phyloP scores from a whole-genome alignment of 2,113 vertebrate species.

The Callochromis pleurospilus region DNA sequence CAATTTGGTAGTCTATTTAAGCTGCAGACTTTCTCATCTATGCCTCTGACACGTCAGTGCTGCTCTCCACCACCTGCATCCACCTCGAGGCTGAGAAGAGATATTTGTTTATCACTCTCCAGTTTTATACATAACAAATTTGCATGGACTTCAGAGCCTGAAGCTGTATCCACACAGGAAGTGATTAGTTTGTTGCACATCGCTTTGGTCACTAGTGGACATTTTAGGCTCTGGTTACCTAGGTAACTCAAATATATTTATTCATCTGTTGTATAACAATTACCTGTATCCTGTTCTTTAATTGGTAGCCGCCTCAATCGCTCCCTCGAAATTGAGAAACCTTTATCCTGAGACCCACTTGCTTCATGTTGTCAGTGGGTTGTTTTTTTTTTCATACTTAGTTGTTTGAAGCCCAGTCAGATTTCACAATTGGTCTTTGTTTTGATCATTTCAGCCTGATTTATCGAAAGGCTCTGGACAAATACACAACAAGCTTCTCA shows the following conservation, averaged over 20 bases:
- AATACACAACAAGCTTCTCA: neutral
- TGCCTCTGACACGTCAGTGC: neutral
- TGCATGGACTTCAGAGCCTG: neutral
- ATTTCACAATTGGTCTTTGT: neutral
- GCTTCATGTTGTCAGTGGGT: rapidly evolving
- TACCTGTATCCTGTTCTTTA: neutral
- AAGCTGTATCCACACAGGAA: neutral
- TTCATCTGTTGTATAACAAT: neutral
- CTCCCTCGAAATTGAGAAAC: neutral
- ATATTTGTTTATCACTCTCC: neutral
- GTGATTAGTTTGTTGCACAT: neutral
- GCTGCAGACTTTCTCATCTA: neutral
- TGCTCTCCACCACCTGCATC: neutral
- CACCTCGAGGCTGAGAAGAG: neutral
- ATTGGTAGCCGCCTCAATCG: neutral
- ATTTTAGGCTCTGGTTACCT: neutral
- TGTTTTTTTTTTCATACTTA: neutral
- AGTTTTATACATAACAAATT: neutral
- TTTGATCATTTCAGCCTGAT: neutral
- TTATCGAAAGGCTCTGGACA: neutral
- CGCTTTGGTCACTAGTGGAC: neutral
- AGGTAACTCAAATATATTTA: neutral
- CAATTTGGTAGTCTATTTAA: neutral
- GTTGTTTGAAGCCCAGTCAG: neutral
- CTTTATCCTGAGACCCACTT: neutral